Evolutionary conservation across 2,113 vertebrate genomes (phyloP), one percentile per base, ranked within the genome.

Genomic region (Gnathonemus echidnorhynchus): DNA sequence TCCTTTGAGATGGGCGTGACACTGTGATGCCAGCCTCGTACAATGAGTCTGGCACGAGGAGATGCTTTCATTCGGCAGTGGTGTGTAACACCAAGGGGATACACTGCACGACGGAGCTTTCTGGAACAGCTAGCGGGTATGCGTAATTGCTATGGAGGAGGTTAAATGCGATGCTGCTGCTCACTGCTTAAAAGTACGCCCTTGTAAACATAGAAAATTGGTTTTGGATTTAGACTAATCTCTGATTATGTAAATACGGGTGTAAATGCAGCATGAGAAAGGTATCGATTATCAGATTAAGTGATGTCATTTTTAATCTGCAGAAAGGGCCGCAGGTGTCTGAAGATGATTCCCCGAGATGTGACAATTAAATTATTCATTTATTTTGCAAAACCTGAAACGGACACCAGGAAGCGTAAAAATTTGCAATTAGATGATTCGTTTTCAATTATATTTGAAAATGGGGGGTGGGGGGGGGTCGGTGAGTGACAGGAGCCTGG

Each of bases 371-470:
- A 94, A 95, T 96, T 93, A 96, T 94, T 94, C 93, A 94, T 94
- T 94, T 95, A 94, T 95, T 94, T 86, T 27, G 46, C 84, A 86
- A 86, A 48, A 48, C 45, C 48, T 95, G 95, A 95, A 95, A 95
- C 94, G 92, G 94, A 94, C 92, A 92, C 92, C 93, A 93, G 90
- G 92, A 94, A 92, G 94, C 95, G 95, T 92, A 93, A 92, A 70
- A 91, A 92, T 91, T 84, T 88, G 91, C 95, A 95, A 96, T 96
- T 94, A 94, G 93, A 94, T 92, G 92, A 93, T 88, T 94, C 92
- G 90, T 93, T 94, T 94, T 95, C 84, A 86, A 96, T 95, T 96
- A 95, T 94, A 96, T 95, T 94, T 90, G 92, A 92, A 92, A 94
- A 93, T 95, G 91, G 92, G 92, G 93, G 5, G 13, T 27, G 27